Percentiles rank a stretch among this genome's conserved stretches.
Evolutionary conservation across 2,888 invertebrate genomes (phyloP).

Genomic region (Rhodophaea formosa): DNA sequence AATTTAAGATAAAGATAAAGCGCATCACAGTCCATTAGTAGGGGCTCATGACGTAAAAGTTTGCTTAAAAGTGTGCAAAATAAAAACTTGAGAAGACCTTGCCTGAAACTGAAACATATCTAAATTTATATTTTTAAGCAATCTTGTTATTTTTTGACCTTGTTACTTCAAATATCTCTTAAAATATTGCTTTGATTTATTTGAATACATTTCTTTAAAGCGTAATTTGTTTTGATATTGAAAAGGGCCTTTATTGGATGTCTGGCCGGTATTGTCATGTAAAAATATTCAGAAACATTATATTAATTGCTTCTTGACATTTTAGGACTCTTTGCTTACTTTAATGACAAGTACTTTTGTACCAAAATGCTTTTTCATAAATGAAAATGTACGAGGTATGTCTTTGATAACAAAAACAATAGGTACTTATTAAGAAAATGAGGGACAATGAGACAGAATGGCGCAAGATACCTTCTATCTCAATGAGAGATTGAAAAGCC

Average conservation of each 20-base stretch:
- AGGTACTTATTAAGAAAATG: too few species aligned
- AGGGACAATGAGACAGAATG: too few species aligned
- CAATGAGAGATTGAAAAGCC: too few species aligned
- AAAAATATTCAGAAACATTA: conserved; percentile 14
- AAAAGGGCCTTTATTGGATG: not conserved
- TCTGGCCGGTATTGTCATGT: conserved; percentile 8
- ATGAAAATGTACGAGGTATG: not conserved
- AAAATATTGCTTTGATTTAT: not conserved
- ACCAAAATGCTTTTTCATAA: not conserved
- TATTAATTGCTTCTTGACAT: conserved; percentile 6
- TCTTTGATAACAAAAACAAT: not conserved
- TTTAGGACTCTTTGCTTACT: not conserved
- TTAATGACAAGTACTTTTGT: not conserved
- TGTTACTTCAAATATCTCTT: not conserved
- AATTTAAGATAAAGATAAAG: too few species aligned
- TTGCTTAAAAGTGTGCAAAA: too few species aligned
- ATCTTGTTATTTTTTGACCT: not conserved
- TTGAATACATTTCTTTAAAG: not conserved
- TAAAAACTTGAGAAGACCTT: too few species aligned
- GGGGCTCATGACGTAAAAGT: too few species aligned
- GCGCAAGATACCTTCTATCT: too few species aligned
- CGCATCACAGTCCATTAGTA: too few species aligned
- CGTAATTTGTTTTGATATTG: conserved; percentile 9
- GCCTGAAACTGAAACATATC: not conserved
- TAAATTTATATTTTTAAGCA: not conserved